Conservation (phyloP, 2,113 vertebrate genomes). For the Eudorcas thomsonii region DNA sequence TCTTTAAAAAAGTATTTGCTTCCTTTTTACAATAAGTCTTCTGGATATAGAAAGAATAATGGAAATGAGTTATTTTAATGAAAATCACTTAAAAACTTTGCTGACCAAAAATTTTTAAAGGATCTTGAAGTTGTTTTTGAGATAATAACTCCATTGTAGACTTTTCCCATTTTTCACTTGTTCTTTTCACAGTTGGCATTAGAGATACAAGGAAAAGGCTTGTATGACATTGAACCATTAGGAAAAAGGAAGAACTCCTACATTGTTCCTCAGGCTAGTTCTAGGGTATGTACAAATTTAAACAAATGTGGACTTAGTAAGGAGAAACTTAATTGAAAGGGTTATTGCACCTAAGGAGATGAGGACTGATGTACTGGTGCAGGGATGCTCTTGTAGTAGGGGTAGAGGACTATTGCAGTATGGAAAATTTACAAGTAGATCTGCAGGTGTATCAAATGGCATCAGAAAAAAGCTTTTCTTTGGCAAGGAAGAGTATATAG, state of each 20-base stretch:
- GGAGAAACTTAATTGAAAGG: background rate
- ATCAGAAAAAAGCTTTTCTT: background rate
- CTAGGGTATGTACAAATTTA: background rate
- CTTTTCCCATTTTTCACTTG: background rate
- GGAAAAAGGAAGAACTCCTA: background rate
- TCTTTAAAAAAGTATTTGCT: background rate
- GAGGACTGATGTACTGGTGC: accelerated
- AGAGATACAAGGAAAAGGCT: background rate
- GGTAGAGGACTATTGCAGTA: background rate
- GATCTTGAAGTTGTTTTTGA: background rate
- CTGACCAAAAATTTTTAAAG: background rate
- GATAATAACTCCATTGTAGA: background rate
- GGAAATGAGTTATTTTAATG: background rate
- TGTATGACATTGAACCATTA: background rate
- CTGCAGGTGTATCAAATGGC: background rate
- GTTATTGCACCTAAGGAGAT: background rate
- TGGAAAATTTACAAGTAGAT: background rate
- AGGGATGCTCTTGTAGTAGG: too few relatives aligned
- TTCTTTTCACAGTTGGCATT: background rate
- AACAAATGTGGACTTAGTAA: background rate
- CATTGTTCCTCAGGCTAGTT: background rate
- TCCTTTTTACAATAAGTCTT: background rate
- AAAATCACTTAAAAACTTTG: background rate
- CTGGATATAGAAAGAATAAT: background rate
- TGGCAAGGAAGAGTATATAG: background rate